Conservation (phyloP, 1,140 invertebrate species). For the Gonatopus flavifemur region DNA sequence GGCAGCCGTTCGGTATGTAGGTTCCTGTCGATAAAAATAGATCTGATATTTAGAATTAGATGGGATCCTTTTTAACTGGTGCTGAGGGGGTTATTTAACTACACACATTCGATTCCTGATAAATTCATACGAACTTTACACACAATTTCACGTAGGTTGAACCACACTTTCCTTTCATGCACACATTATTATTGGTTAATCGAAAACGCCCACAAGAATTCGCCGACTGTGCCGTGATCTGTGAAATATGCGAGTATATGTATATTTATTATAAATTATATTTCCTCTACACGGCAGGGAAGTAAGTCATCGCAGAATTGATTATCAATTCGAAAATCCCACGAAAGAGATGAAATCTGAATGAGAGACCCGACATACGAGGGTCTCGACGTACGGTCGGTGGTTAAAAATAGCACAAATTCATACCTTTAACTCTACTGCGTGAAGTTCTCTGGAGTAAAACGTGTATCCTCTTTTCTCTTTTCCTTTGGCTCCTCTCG, state of each 20-base stretch:
- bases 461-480: constrained; percentile 38
- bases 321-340: neutral
- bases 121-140: too few species aligned
- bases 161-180: neutral
- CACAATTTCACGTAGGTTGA: too few species aligned
- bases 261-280: neutral
- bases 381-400: constrained; percentile 19
- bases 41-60: constrained; percentile 46
- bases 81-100: constrained; percentile 11
- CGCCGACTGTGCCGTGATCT: neutral
- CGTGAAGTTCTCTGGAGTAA: constrained; percentile 47
- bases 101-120: neutral
- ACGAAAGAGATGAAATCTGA: constrained; percentile 16
- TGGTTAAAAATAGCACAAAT: constrained; percentile 44
- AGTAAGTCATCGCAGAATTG: neutral
- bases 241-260: neutral
- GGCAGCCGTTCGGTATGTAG: constrained; percentile 45
- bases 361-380: too few species aligned
- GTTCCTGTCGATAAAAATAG: constrained; percentile 53
- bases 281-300: neutral
- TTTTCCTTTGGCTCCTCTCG: neutral
- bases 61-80: constrained; percentile 13
- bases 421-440: constrained; percentile 47
- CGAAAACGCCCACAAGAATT: constrained; percentile 14
- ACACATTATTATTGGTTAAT: constrained; percentile 14